Base-by-base conservation (phyloP, 2,888 invertebrate genomes). In the Hemicrepidius hirtus region DNA sequence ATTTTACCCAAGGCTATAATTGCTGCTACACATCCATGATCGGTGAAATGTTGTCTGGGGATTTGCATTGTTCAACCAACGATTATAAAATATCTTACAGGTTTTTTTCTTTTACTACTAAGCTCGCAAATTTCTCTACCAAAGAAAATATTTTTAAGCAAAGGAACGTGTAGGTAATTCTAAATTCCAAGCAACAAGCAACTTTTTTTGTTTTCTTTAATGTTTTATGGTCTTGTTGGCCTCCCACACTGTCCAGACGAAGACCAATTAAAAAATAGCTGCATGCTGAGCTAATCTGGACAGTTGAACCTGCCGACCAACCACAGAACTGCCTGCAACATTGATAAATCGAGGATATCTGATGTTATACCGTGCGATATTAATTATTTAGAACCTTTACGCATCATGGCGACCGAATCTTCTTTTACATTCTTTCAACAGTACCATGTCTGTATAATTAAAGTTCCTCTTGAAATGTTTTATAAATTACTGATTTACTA, bases 231-330 rank as follows among this genome's bases (percentile, higher is more conserved):
- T 37, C 59, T 63, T 46, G 76, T 74, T 75, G 76, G 75, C 78
- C 79, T 79, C 80, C 78, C 79, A 80, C 79, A 79, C 76, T 69
- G 73, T 76, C 75, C 77, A 74, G 79, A 76, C 75, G 78, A 77
- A 84, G 82, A 83, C 85, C 85, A 85, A 85, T 85, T 85, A 85
- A 85, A 85, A 85, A 85, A 85, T 85, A 83, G 85, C 84, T 84
- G 82, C 84, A 84, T 83, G 83, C 82, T 79, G 84, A 77, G 77
- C 79, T 75, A 77, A 76, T 81, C 80, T 80, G 82, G 78, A 79
- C 81, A 80, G 80, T 81, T 82, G 82, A 79, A 75, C 76, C 73
- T n/a, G 74, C 74, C 79, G 80, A 79, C 85, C 84, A 85, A 85
- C 85, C 85, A 82, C 82, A 78, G 80, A 75, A 77, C 80, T 77